Conservation (phyloP, 2,113 vertebrate species). For the Zosterops hypoxanthus region DNA sequence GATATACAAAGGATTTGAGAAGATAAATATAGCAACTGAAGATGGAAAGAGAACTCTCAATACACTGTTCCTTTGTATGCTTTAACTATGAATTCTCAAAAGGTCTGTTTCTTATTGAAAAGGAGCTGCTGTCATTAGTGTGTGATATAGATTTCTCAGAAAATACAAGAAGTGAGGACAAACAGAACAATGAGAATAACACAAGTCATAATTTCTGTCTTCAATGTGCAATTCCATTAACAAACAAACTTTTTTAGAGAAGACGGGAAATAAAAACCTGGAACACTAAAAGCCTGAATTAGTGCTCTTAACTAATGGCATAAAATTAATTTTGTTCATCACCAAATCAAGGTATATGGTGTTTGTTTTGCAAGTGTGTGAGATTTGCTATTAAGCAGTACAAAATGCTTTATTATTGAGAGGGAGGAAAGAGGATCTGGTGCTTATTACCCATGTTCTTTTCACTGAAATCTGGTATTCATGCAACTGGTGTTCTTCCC, state of each 20-base stretch:
- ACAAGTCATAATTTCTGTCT: not conserved
- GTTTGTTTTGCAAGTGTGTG: not conserved
- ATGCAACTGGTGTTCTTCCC: not conserved
- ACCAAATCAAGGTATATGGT: not conserved
- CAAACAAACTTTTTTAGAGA: not conserved
- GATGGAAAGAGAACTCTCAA: not conserved
- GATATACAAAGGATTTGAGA: not conserved
- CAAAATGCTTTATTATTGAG: not conserved
- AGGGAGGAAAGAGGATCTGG: not conserved
- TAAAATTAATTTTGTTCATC: not conserved
- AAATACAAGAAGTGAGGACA: conserved; percentile 10
- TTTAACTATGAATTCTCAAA: not conserved
- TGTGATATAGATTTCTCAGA: conserved; percentile 18
- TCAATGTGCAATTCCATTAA: not conserved
- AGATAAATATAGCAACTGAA: conserved; percentile 24
- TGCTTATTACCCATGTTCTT: not conserved
- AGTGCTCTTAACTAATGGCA: not conserved
- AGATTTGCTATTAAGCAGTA: not conserved
- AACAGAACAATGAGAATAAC: not conserved
- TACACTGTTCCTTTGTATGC: not conserved
- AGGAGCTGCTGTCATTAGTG: not conserved
- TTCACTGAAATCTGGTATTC: not conserved
- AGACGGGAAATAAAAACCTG: not conserved
- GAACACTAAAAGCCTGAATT: not conserved
- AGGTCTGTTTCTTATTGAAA: not conserved